A percentile compares a stretch with the other conserved stretches of the same genome.
phyloP scores from a whole-genome alignment of 2,888 invertebrate species.

The Cantharis nigra region DNA sequence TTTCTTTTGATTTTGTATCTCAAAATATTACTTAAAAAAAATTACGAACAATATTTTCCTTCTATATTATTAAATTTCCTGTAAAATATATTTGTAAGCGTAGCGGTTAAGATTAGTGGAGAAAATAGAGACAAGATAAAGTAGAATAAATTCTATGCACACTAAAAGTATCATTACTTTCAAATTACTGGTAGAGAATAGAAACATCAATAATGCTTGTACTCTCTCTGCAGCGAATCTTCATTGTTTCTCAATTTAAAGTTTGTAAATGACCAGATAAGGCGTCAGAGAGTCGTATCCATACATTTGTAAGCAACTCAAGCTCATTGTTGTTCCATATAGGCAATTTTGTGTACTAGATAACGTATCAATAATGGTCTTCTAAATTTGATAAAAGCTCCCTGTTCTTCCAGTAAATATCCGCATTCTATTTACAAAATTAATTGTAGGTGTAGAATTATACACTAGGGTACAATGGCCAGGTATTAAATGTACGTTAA shows the following conservation, averaged over 20 bases:
- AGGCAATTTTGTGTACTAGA: background rate
- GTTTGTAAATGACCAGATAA: slow-evolving; percentile 19
- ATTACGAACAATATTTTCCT: background rate
- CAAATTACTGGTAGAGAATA: slow-evolving; percentile 11
- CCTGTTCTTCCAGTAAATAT: background rate
- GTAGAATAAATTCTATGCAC: slow-evolving; percentile 4
- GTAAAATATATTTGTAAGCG: background rate
- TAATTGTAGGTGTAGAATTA: slow-evolving; percentile 1
- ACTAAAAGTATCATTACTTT: slow-evolving; percentile 13
- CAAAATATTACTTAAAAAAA: background rate
- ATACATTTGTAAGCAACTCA: background rate
- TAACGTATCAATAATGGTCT: background rate
- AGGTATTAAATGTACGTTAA: slow-evolving; percentile 13
- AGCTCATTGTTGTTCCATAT: background rate
- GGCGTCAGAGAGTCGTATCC: background rate
- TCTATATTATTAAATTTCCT: background rate
- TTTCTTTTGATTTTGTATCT: background rate
- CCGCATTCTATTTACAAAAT: background rate
- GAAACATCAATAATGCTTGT: slow-evolving; percentile 8
- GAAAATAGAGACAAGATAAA: background rate
- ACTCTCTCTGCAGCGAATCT: slow-evolving; percentile 5
- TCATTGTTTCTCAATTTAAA: slow-evolving; percentile 24
- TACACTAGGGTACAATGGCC: slow-evolving; percentile 3
- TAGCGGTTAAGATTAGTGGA: background rate
- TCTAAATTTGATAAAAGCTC: background rate